Conservation (phyloP, 1,140 invertebrate genomes). For the Neotoxoptera formosana region DNA sequence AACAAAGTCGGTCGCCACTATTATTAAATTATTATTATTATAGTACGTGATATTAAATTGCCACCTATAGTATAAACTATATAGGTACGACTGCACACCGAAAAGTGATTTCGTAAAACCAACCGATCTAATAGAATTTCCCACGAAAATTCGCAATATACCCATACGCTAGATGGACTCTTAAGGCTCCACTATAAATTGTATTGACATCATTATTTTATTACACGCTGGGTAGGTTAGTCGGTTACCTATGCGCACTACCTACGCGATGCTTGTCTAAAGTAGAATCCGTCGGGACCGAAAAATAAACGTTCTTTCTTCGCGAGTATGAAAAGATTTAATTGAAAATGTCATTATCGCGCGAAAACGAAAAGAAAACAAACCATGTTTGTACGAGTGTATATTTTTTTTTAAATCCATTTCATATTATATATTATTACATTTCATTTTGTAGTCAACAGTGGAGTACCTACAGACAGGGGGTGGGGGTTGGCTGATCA, state of each 20-base stretch:
- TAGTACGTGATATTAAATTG: background rate
- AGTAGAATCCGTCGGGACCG: background rate
- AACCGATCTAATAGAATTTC: constrained; percentile 9
- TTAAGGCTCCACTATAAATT: background rate
- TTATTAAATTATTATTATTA: background rate
- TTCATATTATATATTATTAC: too few relatives aligned
- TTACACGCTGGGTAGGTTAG: background rate
- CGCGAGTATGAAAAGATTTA: background rate
- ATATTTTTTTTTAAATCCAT: background rate
- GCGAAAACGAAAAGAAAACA: background rate
- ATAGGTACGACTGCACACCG: background rate
- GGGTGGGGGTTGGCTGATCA: too few relatives aligned
- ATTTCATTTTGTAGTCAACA: too few relatives aligned
- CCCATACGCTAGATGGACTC: background rate
- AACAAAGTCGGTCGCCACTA: background rate
- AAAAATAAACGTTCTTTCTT: constrained; percentile 9
- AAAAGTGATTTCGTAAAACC: background rate
- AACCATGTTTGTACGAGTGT: background rate
- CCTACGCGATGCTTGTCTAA: background rate
- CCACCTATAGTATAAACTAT: too few relatives aligned
- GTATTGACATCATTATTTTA: background rate
- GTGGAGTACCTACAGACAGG: too few relatives aligned
- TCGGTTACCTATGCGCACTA: background rate
- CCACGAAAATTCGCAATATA: background rate
- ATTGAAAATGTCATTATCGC: background rate